Conservation (phyloP, 2,797 vertebrate genomes). For the Argentina silus region DNA sequence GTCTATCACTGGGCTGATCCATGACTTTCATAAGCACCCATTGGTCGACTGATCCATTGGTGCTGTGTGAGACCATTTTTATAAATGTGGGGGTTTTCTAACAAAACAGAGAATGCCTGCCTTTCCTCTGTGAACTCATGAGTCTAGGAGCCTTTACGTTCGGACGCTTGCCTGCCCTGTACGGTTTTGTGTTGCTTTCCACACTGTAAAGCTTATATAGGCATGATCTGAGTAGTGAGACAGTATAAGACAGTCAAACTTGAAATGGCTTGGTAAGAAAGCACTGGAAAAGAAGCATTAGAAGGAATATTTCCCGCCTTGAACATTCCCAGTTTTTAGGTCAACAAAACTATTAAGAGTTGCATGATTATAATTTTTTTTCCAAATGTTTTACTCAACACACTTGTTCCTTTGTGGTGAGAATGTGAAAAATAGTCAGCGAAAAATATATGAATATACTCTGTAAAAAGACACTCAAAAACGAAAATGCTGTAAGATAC, state of each 20-base stretch:
- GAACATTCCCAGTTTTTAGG: slow-evolving; percentile 81
- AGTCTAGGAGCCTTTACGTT: slow-evolving; percentile 66
- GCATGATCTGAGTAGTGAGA: slow-evolving; percentile 75
- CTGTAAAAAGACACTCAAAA: slow-evolving; percentile 80
- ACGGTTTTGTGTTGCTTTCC: slow-evolving; percentile 78
- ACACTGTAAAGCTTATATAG: slow-evolving; percentile 77
- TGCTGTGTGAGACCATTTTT: slow-evolving; percentile 65
- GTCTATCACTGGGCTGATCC: slow-evolving; percentile 30
- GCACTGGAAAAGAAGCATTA: slow-evolving; percentile 45
- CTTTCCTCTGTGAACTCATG: slow-evolving; percentile 65
- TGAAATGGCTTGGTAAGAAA: slow-evolving; percentile 55
- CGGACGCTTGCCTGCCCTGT: slow-evolving; percentile 80
- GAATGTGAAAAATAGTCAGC: slow-evolving; percentile 83
- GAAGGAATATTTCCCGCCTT: slow-evolving; percentile 67
- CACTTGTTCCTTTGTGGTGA: slow-evolving; percentile 83
- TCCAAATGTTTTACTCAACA: slow-evolving; percentile 75
- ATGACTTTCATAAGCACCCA: slow-evolving; percentile 55
- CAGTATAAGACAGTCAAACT: slow-evolving; percentile 55
- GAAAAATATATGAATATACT: slow-evolving; percentile 83
- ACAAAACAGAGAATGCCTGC: slow-evolving; percentile 75
- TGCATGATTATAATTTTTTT: slow-evolving; percentile 78
- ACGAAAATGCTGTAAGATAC: slow-evolving; percentile 81
- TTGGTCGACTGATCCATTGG: slow-evolving; percentile 49
- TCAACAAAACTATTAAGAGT: slow-evolving; percentile 76
- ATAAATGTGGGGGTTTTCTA: slow-evolving; percentile 70